A percentile compares a stretch with the other conserved stretches of the same genome.
These are phyloP conservation scores for Cyprinella venusta DNA, from an alignment of 2,797 vertebrate species.

Conservation along the genomic window DNA sequence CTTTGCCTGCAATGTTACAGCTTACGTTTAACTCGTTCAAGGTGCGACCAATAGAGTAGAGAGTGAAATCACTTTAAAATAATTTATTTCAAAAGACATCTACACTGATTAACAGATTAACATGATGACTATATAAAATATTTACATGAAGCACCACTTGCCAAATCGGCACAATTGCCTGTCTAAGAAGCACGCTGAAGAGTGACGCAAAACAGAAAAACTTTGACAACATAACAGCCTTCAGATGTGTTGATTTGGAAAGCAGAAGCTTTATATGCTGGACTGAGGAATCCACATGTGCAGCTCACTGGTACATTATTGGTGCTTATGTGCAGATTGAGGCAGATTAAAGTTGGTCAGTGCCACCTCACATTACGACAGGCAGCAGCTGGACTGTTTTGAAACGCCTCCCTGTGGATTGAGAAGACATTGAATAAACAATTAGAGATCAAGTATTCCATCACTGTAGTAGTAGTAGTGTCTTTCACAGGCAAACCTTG, in stretches of 20 bases:
- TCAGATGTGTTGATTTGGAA: slow-evolving; percentile 43
- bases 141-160: slow-evolving; percentile 73
- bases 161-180: slow-evolving; percentile 69
- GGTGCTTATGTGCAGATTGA: slow-evolving; percentile 57
- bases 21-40: not conserved
- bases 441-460: slow-evolving; percentile 32
- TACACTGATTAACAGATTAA: slow-evolving; percentile 68
- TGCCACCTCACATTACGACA: slow-evolving; percentile 70
- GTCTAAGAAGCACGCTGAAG: slow-evolving; percentile 32
- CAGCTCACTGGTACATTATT: slow-evolving; percentile 50
- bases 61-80: slow-evolving; percentile 68
- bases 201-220: slow-evolving; percentile 33
- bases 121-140: slow-evolving; percentile 80
- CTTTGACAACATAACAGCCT: slow-evolving; percentile 50
- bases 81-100: slow-evolving; percentile 80
- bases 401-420: slow-evolving; percentile 71
- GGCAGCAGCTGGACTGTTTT: slow-evolving; percentile 77
- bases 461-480: not conserved
- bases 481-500: too few species aligned
- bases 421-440: slow-evolving; percentile 1
- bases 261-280: slow-evolving; percentile 54
- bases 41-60: not conserved
- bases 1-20: not conserved
- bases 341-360: slow-evolving; percentile 25
- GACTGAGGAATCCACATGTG: slow-evolving; percentile 57